These are phyloP conservation scores for Eptatretus burgeri DNA, from an alignment of 2,113 vertebrate species.

Conservation along the genomic window DNA sequence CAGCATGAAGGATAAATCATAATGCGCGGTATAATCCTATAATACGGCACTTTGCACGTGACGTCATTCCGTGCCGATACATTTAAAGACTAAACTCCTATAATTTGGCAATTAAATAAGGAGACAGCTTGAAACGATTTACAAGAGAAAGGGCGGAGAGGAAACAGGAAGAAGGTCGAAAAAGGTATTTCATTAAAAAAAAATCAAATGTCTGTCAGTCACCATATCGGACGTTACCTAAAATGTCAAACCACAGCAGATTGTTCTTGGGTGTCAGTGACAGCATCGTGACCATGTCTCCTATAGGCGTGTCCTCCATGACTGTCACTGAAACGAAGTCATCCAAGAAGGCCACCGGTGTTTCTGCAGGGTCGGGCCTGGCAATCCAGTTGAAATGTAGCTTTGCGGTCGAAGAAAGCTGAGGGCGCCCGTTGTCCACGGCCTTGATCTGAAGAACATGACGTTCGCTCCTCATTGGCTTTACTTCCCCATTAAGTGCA, in stretches of 20 bases:
- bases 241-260: conserved; percentile 83
- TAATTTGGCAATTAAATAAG: background rate
- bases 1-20: too few relatives aligned
- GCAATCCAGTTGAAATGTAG: conserved; percentile 86
- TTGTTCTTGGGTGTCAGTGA: conserved; percentile 38
- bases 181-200: too few relatives aligned
- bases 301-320: conserved; percentile 87
- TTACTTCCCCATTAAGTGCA: background rate
- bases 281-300: conserved; percentile 84
- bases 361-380: conserved; percentile 28
- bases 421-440: conserved; percentile 80
- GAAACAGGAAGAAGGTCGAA: conserved; percentile 10
- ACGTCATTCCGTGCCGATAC: too few relatives aligned
- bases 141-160: conserved; percentile 19
- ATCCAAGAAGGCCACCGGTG: conserved; percentile 51
- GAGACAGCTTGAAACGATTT: conserved; percentile 26
- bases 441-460: conserved; percentile 48
- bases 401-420: conserved; percentile 58
- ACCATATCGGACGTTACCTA: conserved; percentile 25
- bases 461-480: too few relatives aligned
- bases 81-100: background rate
- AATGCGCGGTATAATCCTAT: too few relatives aligned
- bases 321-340: conserved; percentile 51
- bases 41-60: too few relatives aligned
- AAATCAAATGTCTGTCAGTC: background rate